phyloP scores from a whole-genome alignment of 2,797 vertebrate genomes.

The Pangasius krempfi region DNA sequence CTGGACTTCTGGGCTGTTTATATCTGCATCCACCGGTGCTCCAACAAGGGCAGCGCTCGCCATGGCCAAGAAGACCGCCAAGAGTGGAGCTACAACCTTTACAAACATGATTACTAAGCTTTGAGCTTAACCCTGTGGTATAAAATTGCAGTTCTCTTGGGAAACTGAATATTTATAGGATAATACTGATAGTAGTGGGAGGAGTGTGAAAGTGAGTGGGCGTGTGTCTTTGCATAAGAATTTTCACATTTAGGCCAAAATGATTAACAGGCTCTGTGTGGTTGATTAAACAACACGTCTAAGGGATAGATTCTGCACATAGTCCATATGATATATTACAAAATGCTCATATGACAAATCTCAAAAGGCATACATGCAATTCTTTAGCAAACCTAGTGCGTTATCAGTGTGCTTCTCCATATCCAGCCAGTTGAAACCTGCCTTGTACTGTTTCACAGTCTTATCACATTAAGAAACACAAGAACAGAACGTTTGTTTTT shows the following conservation, averaged over 20 bases:
- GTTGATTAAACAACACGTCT: background rate
- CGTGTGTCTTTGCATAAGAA: background rate
- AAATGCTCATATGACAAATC: background rate
- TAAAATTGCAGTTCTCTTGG: background rate
- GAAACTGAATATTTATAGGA: background rate
- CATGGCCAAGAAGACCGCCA: slow-evolving; percentile 54
- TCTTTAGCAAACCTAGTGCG: background rate
- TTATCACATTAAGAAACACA: background rate
- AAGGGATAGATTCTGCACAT: background rate
- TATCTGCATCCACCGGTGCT: rapidly evolving
- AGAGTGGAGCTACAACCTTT: slow-evolving; percentile 38
- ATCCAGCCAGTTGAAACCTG: background rate
- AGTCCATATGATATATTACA: background rate
- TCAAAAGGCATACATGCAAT: background rate
- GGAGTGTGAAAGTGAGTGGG: background rate
- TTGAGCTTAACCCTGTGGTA: background rate
- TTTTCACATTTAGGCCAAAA: background rate
- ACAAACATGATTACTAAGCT: slow-evolving; percentile 45
- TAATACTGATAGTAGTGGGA: background rate
- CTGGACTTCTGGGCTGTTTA: slow-evolving; percentile 37
- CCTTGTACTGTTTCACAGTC: background rate
- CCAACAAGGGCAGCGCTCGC: slow-evolving; percentile 34
- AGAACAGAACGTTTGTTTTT: background rate
- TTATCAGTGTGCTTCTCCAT: background rate
- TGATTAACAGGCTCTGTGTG: background rate